Evolutionary conservation across 2,113 vertebrate genomes (phyloP).

Genomic region (Xiphophorus couchianus): DNA sequence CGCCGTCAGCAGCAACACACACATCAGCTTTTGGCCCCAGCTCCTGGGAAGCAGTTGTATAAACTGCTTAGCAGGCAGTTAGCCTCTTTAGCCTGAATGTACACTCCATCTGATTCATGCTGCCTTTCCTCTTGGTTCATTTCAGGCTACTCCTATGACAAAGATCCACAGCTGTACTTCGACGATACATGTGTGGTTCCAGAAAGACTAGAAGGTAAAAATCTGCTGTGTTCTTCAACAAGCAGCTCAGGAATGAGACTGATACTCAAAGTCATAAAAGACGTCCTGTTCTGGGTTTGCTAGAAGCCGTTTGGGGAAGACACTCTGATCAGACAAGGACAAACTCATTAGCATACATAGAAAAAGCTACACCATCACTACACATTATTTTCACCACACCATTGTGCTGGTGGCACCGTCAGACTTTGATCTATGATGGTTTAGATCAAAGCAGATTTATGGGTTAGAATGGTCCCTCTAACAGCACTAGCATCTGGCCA

Average conservation of each 20-base stretch:
- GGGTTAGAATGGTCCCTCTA: no score
- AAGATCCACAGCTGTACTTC: conserved; percentile 90
- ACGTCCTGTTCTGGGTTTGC: no score
- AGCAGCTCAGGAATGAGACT: neutral
- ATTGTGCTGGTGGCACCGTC: no score
- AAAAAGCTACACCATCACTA: no score
- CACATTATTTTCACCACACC: no score
- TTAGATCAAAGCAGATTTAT: no score
- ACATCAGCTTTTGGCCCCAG: neutral
- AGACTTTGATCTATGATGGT: no score
- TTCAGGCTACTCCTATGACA: conserved; percentile 90
- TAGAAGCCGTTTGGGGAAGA: no score
- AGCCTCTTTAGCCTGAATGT: neutral
- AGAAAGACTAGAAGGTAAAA: conserved; percentile 90
- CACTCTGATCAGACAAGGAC: no score
- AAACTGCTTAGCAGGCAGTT: no score
- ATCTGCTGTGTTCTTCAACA: neutral
- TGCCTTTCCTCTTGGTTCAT: neutral
- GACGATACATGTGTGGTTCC: conserved; percentile 96
- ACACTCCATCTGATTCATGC: neutral
- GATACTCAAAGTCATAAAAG: neutral
- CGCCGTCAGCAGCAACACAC: neutral
- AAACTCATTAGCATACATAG: no score
- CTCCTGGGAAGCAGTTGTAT: neutral
- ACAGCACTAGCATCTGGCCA: no score